Percentiles rank a stretch among this genome's conserved stretches.
These are phyloP conservation scores for Clitarchus hookeri DNA, from an alignment of 2,888 invertebrate species.

Conservation along the genomic window DNA sequence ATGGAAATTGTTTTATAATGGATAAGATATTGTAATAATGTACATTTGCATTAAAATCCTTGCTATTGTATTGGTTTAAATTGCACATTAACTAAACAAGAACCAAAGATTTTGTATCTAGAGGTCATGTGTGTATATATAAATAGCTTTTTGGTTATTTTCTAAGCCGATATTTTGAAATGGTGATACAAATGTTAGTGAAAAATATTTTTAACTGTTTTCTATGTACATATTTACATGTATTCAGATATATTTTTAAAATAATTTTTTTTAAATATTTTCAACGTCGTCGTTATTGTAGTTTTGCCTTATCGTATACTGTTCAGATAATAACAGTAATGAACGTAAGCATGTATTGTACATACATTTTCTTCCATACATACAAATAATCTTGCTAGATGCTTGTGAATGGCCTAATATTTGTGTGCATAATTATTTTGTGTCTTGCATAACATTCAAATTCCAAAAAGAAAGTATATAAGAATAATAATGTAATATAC, in stretches of 20 bases:
- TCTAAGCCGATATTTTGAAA: not conserved
- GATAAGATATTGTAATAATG: too few relatives aligned
- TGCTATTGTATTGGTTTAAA: not conserved
- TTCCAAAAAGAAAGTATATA: not conserved
- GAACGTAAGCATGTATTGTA: too few relatives aligned
- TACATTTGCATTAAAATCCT: not conserved
- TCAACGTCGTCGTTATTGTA: not conserved
- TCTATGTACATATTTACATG: not conserved
- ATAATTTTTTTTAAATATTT: not conserved
- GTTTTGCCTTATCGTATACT: not conserved
- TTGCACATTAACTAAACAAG: not conserved
- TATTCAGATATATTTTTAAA: not conserved
- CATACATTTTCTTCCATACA: not conserved
- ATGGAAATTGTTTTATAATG: too few relatives aligned
- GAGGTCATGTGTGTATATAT: not conserved
- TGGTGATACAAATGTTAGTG: not conserved
- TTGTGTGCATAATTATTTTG: not conserved
- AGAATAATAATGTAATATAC: too few relatives aligned
- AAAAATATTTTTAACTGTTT: not conserved
- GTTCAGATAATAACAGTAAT: not conserved
- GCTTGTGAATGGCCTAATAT: not conserved
- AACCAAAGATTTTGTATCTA: constrained; percentile 8
- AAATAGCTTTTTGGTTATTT: not conserved
- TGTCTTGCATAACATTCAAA: not conserved
- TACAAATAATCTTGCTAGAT: not conserved